Conservation (phyloP, 1,140 invertebrate genomes). For the Neoseiulus cucumeris region DNA sequence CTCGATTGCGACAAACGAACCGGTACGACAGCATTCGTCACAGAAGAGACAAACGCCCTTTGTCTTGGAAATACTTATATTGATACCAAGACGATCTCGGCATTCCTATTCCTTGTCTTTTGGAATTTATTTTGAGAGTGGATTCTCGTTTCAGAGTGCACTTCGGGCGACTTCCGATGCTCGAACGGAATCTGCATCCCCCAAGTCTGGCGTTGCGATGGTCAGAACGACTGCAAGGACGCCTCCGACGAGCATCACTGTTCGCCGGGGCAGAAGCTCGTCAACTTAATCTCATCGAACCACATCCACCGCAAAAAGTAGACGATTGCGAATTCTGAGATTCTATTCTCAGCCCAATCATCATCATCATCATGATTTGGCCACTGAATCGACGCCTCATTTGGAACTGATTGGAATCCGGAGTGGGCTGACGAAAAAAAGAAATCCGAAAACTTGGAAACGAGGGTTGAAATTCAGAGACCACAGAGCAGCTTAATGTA, state of each 20-base stretch:
- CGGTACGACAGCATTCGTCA: background rate
- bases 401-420: too few species aligned
- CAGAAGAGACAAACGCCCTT: too few species aligned
- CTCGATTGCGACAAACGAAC: conserved; percentile 15
- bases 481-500: too few species aligned
- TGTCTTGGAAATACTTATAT: too few species aligned
- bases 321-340: background rate
- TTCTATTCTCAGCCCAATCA: too few species aligned
- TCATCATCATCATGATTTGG: too few species aligned
- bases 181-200: conserved; percentile 56
- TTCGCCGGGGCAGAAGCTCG: background rate
- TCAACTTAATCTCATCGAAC: background rate
- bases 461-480: too few species aligned
- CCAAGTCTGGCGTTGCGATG: conserved; percentile 31
- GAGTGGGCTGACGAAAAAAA: too few species aligned
- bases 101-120: background rate
- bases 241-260: background rate
- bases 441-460: too few species aligned
- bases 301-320: conserved; percentile 8
- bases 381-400: too few species aligned
- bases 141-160: conserved; percentile 14
- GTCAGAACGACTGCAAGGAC: conserved; percentile 15
- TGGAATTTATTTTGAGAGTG: too few species aligned
- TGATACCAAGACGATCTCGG: too few species aligned
- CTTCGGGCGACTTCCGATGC: conserved; percentile 50